Percentiles rank a stretch among this genome's conserved stretches.
Conservation (phyloP, 2,797 vertebrate genomes). For the Mormyrus proboscirostris region DNA sequence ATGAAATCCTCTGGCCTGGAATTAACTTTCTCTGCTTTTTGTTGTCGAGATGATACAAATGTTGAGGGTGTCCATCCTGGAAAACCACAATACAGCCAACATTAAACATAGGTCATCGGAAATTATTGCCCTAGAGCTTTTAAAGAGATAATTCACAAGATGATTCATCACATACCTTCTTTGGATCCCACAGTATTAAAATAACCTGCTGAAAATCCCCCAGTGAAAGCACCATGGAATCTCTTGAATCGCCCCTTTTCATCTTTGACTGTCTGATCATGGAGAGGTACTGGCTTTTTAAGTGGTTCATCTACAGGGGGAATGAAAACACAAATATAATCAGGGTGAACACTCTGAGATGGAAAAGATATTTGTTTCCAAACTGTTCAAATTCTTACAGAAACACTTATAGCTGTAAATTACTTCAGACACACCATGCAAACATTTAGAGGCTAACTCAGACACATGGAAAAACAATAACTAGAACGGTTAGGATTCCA, state of each 20-base stretch:
- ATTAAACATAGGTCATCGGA: not conserved
- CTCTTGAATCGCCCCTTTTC: constrained; percentile 83
- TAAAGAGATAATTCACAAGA: not conserved
- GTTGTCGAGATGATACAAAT: constrained; percentile 83
- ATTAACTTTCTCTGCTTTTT: constrained; percentile 68
- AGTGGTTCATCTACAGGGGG: constrained; percentile 67
- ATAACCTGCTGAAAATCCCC: constrained; percentile 92
- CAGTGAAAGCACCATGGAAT: constrained; percentile 93
- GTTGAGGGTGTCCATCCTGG: constrained; percentile 83
- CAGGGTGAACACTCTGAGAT: not conserved
- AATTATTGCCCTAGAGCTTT: not conserved
- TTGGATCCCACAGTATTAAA: constrained; percentile 93
- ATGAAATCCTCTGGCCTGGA: constrained; percentile 85
- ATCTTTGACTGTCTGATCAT: constrained; percentile 90
- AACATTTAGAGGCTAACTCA: not conserved
- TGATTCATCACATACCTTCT: constrained; percentile 67
- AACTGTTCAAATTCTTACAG: not conserved
- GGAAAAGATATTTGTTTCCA: not conserved
- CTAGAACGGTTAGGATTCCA: not conserved
- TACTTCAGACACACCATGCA: not conserved
- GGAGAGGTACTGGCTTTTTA: constrained; percentile 79
- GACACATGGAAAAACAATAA: not conserved
- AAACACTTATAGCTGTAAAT: not conserved
- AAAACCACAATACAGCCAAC: not conserved
- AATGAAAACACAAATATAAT: not conserved